Evolutionary conservation across 2,113 vertebrate genomes (phyloP).

Genomic region (Oreotrochilus melanogaster): DNA sequence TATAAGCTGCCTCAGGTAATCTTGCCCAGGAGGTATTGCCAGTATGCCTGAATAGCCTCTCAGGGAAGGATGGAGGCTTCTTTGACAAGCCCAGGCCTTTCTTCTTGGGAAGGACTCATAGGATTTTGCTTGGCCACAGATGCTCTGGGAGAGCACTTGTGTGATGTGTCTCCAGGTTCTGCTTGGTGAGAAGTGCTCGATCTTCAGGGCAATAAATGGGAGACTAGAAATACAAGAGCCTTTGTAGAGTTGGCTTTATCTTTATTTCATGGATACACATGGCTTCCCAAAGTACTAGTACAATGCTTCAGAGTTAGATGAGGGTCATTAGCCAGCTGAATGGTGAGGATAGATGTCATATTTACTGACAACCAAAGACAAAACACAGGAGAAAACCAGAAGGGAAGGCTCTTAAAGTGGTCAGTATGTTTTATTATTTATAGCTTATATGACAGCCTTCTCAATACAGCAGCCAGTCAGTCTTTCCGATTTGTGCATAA

Average conservation of each 20-base stretch:
- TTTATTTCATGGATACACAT: not conserved
- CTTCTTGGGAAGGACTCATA: not conserved
- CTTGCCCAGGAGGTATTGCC: not conserved
- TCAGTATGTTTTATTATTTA: not conserved
- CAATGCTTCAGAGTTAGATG: not conserved
- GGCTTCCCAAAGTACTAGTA: not conserved
- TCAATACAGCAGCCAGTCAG: not conserved
- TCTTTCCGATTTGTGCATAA: not conserved
- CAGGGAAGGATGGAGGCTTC: not conserved
- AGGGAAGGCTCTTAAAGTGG: not conserved
- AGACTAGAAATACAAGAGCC: not conserved
- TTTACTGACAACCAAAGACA: not conserved
- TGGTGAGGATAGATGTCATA: not conserved
- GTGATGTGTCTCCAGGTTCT: not conserved
- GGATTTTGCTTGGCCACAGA: not conserved
- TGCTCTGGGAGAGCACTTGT: not conserved
- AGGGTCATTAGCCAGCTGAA: not conserved
- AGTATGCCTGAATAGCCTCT: not conserved
- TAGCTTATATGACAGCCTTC: not conserved
- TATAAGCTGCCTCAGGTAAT: not conserved
- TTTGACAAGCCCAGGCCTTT: not conserved
- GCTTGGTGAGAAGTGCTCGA: not conserved
- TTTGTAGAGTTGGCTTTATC: not conserved
- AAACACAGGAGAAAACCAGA: not conserved
- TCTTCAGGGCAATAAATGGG: not conserved